Base-by-base conservation (phyloP, 2,888 invertebrate species). In the Crioceris asparagi region DNA sequence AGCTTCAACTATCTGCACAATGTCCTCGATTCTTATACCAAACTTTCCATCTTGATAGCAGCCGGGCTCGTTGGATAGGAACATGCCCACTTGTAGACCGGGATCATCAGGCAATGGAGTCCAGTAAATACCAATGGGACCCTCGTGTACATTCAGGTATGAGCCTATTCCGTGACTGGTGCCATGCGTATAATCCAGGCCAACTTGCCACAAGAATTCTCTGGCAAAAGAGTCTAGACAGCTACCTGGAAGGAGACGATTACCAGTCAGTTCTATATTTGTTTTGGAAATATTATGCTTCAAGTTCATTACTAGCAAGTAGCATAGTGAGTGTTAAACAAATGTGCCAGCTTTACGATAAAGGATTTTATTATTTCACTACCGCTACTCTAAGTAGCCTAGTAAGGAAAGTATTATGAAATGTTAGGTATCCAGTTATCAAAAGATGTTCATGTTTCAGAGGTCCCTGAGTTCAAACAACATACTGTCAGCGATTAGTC, bases 111-210 rank as follows among this genome's bases (percentile, higher is more conserved):
- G 77, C 59, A 73, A 72, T 1, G 75, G 71, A 34, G 77, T 65
- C 74, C 78, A 82, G 1, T 81, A 78, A 44, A 92, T 80, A 3
- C 82, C 81, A 54, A 82, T 76, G 0, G 91, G 91, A 0, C 84
- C 87, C 71, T 94, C 94, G 65, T 94, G 94, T 14, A 94, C 94
- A 66, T 88, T 87, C 25, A 94, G 72, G 66, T 79, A 92, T 43
- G 85, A 78, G 0, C 94, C 94, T 44, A 94, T 85, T 3, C 94
- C 94, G 62, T 96, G 94, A 0, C 93, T 91, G 2, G 93, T 94
- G 12, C 94, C 94, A 64, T 96, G 94, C 8, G 75, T 75, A 61
- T 93, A 96, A 67, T 94, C 87, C 46, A 92, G 62, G 11, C 93
- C 93, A 4, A 78, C 79, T 51, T 83, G 77, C 93, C 93, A 94